These are phyloP conservation scores for Blennius ocellaris DNA, from an alignment of 2,113 vertebrate genomes.

Conservation along the genomic window DNA sequence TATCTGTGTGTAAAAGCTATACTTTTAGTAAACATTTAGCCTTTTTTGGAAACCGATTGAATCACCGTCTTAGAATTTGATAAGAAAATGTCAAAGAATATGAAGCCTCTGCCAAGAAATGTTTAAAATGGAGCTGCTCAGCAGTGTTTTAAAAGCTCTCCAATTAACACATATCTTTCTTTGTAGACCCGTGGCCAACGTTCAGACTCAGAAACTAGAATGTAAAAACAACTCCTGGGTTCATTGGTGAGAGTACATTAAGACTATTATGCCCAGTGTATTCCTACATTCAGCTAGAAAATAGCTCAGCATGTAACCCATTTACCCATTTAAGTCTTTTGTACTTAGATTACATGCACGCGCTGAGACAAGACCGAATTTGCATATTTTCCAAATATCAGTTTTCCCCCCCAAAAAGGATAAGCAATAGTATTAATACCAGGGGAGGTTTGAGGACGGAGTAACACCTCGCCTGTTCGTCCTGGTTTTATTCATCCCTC, in stretches of 20 bases:
- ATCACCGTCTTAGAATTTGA: neutral
- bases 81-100: neutral
- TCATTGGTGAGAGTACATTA: neutral
- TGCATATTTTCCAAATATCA: neutral
- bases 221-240: neutral
- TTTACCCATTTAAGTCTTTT: neutral
- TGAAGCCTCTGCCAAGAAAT: neutral
- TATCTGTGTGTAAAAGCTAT: neutral
- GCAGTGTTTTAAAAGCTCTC: neutral
- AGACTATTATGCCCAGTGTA: neutral
- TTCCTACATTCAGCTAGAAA: neutral
- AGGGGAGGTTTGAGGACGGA: neutral
- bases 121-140: neutral
- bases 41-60: neutral
- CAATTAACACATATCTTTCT: neutral
- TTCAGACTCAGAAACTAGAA: neutral
- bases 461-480: neutral
- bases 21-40: neutral
- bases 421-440: neutral
- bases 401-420: neutral
- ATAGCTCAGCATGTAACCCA: neutral
- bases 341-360: neutral
- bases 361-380: neutral
- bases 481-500: neutral
- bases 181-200: neutral